Evolutionary conservation across 2,113 vertebrate genomes (phyloP), one percentile per base, ranked within the genome.

Genomic region (Sinocyclocheilus rhinocerous): DNA sequence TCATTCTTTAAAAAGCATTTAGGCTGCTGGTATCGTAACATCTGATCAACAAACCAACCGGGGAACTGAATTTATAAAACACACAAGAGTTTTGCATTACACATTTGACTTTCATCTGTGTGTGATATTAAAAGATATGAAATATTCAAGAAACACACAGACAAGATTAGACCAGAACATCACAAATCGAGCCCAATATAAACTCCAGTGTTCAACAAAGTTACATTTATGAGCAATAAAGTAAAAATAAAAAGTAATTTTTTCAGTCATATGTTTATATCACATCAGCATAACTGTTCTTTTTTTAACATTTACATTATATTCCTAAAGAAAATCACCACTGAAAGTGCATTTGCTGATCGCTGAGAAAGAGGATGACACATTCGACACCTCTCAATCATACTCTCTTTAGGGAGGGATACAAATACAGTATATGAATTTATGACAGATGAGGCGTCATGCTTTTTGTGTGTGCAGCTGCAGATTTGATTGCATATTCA

Each of bases 61-160:
- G n/a, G n/a, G n/a, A n/a, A n/a, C n/a, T n/a, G n/a, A n/a, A n/a
- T n/a, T n/a, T n/a, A n/a, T n/a, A n/a, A n/a, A n/a, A n/a, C n/a
- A n/a, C n/a, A n/a, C n/a, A n/a, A n/a, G n/a, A n/a, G n/a, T n/a
- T n/a, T n/a, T n/a, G n/a, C n/a, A n/a, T n/a, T n/a, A n/a, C n/a
- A n/a, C n/a, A 73, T 73, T 73, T 73, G 36, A 42, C 70, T 73
- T 73, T 73, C 36, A 73, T 73, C 70, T 73, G 18, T 42, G 26
- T 20, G 36, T 45, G 70, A 73, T 45, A 73, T 73, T 73, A 73
- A 73, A 73, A 73, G 10, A 42, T 42, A 73, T 73, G 5, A 73
- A 73, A 73, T 73, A 73, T 73, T 73, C 36, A 73, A 45, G 70
- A 73, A 70, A 45, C 70, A 69, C 6, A 73, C 20, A 73, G 10